Evolutionary conservation across 2,888 invertebrate genomes (phyloP), one percentile per base, ranked within the genome.

Genomic region (Ormia ochracea): DNA sequence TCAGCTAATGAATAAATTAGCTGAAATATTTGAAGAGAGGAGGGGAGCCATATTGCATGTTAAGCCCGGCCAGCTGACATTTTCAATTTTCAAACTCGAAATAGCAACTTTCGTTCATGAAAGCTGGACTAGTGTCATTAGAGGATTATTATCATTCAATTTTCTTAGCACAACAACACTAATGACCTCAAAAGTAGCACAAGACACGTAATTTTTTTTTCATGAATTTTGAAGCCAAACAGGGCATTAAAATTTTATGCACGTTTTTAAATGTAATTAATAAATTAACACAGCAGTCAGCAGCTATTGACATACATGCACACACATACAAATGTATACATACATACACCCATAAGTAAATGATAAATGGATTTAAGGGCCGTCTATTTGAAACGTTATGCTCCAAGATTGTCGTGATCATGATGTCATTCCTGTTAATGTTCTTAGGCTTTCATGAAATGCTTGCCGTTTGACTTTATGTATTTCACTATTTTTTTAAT

Each of bases 201-300:
- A 75, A 75, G 69, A 74, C 79, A 66, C 75, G 75, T 59, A 19
- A 50, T 28, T 56, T 41, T n/a, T 31, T 12, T 73, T 38, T 26
- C 17, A 12, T 61, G 14, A 26, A 26, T 48, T 73, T 28, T 74
- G 43, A 58, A 72, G 56, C 43, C 56, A 45, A 54, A 45, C n/a
- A 56, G 61, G 56, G 63, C 69, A 33, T 33, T 56, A n/a, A n/a
- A n/a, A 4, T n/a, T 28, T 7, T n/a, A 17, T 41, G 14, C n/a
- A 1, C 6, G 23, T 48, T 48, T 23, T 26, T 4, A 26, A 14
- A 12, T 12, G 4, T 48, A 48, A 23, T n/a, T 26, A 28, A 52
- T 6, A 12, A 31, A 26, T 1, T 6, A n/a, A 14, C 17, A 23
- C 12, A 54, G 54, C 58, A n/a, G n/a, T n/a, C n/a, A n/a, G n/a